Conservation (phyloP, 64 coral and sea anemone species). For the Exaiptasia diaphana region DNA sequence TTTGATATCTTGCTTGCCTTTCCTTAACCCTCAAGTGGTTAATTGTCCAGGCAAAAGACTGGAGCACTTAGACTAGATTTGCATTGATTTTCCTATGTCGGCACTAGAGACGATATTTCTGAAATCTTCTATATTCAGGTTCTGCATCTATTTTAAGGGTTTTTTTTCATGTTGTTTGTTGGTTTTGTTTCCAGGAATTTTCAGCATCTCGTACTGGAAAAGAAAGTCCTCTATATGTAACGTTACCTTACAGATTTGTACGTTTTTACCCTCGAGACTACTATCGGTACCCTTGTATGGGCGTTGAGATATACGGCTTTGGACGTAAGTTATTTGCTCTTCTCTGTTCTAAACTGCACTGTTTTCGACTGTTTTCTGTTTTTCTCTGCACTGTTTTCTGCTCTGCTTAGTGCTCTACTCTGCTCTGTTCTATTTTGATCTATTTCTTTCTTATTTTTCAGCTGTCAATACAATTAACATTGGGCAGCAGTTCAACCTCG, state of each 20-base stretch:
- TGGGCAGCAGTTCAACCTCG: background rate
- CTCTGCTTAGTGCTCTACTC: no score
- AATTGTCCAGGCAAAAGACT: no score
- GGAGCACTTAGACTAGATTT: no score
- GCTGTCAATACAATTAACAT: background rate
- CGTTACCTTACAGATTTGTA: background rate
- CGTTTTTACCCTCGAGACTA: background rate
- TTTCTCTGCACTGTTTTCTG: no score
- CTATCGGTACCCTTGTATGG: background rate
- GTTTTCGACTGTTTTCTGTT: no score
- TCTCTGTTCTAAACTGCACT: no score
- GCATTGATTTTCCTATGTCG: no score
- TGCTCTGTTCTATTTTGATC: no score
- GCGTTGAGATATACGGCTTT: background rate
- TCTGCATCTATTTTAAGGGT: background rate
- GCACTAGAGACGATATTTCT: background rate
- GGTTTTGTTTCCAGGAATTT: background rate
- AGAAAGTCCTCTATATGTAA: background rate
- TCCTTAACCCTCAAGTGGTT: no score
- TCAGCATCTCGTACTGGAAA: background rate
- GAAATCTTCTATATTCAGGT: background rate
- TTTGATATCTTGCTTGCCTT: no score
- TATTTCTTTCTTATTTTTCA: background rate
- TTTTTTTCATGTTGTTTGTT: background rate
- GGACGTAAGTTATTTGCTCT: slow-evolving; percentile 9